Percentiles rank a stretch among this genome's conserved stretches.
Evolutionary conservation across 1,140 invertebrate genomes (phyloP).

Genomic region (Leptonema lineaticorne): DNA sequence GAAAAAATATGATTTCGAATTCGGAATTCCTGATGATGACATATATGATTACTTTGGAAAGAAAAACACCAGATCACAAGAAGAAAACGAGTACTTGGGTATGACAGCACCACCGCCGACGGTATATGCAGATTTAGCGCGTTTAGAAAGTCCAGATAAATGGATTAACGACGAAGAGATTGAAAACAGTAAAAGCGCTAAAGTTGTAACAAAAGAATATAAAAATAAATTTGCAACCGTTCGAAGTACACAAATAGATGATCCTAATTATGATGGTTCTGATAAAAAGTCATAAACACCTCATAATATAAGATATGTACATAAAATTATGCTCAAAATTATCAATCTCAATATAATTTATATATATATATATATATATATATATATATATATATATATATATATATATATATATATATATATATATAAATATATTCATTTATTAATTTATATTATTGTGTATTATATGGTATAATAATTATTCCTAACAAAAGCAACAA

Average conservation of each 20-base stretch:
- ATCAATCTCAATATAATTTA: background rate
- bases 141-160: slow-evolving; percentile 29
- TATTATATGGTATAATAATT: too few relatives aligned
- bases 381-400: background rate
- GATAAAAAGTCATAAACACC: background rate
- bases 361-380: background rate
- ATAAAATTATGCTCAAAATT: background rate
- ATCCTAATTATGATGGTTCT: slow-evolving; percentile 34
- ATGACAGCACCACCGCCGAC: slow-evolving; percentile 34
- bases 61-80: slow-evolving; percentile 20
- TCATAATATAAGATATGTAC: background rate
- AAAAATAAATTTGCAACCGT: slow-evolving; percentile 37
- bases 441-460: too few relatives aligned
- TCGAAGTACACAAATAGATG: slow-evolving; percentile 28
- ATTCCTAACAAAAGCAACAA: too few relatives aligned
- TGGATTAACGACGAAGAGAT: slow-evolving; percentile 23
- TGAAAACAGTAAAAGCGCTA: slow-evolving; percentile 30
- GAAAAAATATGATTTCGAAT: slow-evolving; percentile 36
- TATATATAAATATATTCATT: background rate
- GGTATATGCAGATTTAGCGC: slow-evolving; percentile 28
- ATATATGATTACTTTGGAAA: slow-evolving; percentile 37
- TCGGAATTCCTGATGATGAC: slow-evolving; percentile 34
- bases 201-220: slow-evolving; percentile 35
- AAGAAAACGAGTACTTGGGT: slow-evolving; percentile 27
- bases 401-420: background rate